Conservation (phyloP, 2,113 vertebrate species). For the Campylomormyrus numenius region DNA sequence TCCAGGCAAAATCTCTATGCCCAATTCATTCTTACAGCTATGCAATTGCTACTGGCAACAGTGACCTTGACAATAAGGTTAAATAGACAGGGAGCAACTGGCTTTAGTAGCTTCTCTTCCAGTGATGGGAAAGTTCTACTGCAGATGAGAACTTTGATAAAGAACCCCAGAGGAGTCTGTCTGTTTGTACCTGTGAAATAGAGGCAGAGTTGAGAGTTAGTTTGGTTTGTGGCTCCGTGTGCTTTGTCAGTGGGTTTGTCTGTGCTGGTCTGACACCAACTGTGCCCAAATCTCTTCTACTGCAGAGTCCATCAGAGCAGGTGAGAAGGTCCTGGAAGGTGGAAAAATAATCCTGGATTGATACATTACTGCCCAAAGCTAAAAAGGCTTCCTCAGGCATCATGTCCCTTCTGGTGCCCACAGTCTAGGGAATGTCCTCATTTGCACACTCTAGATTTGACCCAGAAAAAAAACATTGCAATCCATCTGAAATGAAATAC, state of each 20-base stretch:
- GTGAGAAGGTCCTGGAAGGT: slow-evolving; percentile 73
- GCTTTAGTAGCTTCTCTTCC: not conserved
- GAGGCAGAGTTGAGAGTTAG: slow-evolving; percentile 27
- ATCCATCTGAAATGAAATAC: not conserved
- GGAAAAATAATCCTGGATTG: slow-evolving; percentile 74
- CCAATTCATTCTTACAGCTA: not conserved
- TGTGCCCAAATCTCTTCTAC: slow-evolving; percentile 69
- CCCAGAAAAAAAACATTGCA: not conserved
- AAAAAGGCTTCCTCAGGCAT: slow-evolving; percentile 39
- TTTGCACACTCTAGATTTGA: slow-evolving; percentile 10
- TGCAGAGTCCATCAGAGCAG: slow-evolving; percentile 75
- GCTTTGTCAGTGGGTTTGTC: slow-evolving; percentile 54
- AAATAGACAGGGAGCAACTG: not conserved
- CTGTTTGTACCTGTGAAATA: slow-evolving; percentile 17
- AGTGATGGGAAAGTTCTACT: slow-evolving; percentile 61
- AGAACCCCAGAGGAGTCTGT: slow-evolving; percentile 39
- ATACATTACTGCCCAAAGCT: slow-evolving; percentile 40
- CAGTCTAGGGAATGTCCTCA: slow-evolving; percentile 29
- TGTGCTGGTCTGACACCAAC: slow-evolving; percentile 70
- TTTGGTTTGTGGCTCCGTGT: slow-evolving; percentile 42
- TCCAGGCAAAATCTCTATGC: not conserved
- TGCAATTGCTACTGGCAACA: not conserved
- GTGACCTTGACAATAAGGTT: not conserved
- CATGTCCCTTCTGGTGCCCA: slow-evolving; percentile 2
- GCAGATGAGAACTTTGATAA: slow-evolving; percentile 55